Evolutionary conservation across 2,888 invertebrate species (phyloP), one percentile per base, ranked within the genome.

Genomic region (Dichetophora obliterata): DNA sequence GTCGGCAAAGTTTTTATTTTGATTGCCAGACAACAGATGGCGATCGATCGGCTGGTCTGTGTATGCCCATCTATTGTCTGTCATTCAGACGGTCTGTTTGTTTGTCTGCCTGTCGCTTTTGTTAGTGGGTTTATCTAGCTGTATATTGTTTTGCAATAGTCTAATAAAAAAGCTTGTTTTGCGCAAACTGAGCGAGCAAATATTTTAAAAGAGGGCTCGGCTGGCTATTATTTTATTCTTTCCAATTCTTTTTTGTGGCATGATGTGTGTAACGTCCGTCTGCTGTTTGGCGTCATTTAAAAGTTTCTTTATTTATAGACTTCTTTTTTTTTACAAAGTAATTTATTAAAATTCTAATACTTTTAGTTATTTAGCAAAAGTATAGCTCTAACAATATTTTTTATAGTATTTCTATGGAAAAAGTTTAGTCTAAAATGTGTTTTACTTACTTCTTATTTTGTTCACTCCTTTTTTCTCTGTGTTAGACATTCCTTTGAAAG

Each of bases 401-500:
- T 3, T 31, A n/a, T 63, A n/a, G 16, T 1, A 63, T 34, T n/a
- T 16, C n/a, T 24, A 59, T 37, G 8, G 14, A 24, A 59, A 59
- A 27, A 8, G 0, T 24, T 50, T 37, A 1, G n/a, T 27, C 34
- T 27, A 22, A 11, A 74, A 24, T 34, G 14, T 66, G 24, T 34
- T 63, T 37, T 83, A 87, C 86, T 87, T 82, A 88, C 88, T 84
- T 83, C 84, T 84, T 77, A 86, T 81, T 85, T 82, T 84, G 76
- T 82, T 85, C 43, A 86, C 79, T 19, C 86, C 86, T 66, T 84
- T 83, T 79, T 85, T 87, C 82, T 88, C 88, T 50, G 87, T 87
- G 75, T 87, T 88, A 79, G 88, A 88, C 88, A 88, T 88, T 81
- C 78, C 81, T 81, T 72, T 43, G 82, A 80, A 75, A 75, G 69